phyloP scores from a whole-genome alignment of 2,888 invertebrate species.

The Seira musarum region DNA sequence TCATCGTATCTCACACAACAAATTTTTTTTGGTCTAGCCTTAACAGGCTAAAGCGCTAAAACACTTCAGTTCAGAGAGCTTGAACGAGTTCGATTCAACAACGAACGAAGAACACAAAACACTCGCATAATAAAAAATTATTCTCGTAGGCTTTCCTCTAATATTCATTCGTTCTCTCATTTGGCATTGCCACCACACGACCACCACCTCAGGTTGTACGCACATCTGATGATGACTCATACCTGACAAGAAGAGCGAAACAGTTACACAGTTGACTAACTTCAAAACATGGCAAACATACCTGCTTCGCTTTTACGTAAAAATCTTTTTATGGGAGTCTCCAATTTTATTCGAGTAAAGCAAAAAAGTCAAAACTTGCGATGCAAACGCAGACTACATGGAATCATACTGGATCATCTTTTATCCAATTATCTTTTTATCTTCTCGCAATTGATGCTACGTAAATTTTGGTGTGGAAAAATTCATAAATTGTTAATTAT shows the following conservation, averaged over 20 bases:
- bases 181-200: background rate
- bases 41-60: no score
- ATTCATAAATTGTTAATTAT: no score
- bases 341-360: no score
- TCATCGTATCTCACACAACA: no score
- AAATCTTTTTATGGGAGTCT: slow-evolving; percentile 1
- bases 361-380: no score
- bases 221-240: slow-evolving; percentile 59
- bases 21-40: no score
- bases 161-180: background rate
- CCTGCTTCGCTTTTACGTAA: background rate
- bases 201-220: slow-evolving; percentile 44
- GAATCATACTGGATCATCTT: no score
- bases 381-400: no score
- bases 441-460: background rate
- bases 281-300: slow-evolving; percentile 35
- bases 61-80: no score
- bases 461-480: background rate
- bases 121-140: background rate
- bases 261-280: slow-evolving; percentile 57
- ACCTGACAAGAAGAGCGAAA: slow-evolving; percentile 34
- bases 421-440: no score
- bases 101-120: no score
- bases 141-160: background rate
- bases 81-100: no score